Conservation (phyloP, 1,140 invertebrate species). For the Bombus sylvicola region DNA sequence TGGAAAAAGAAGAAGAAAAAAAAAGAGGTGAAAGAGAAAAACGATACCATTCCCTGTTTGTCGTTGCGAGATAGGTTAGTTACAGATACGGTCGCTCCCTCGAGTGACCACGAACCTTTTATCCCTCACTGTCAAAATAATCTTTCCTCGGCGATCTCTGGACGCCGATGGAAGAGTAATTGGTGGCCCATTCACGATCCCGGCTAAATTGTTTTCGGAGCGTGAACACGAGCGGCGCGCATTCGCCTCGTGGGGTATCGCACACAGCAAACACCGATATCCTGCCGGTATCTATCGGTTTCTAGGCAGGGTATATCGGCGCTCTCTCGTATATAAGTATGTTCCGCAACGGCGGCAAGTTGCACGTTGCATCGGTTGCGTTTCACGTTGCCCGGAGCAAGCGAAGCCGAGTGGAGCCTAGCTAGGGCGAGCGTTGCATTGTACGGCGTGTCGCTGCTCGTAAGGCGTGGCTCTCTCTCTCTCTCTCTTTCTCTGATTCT, state of each 20-base stretch:
- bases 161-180: constrained; percentile 13
- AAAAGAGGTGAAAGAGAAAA: neutral
- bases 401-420: neutral
- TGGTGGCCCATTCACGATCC: constrained; percentile 31
- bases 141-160: neutral
- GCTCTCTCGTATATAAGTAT: neutral
- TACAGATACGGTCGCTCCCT: neutral
- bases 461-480: constrained; percentile 37
- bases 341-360: constrained; percentile 24
- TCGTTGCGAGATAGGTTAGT: neutral
- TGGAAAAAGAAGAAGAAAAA: neutral
- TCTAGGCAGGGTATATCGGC: constrained; percentile 8
- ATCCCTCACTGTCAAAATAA: neutral
- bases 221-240: neutral
- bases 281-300: constrained; percentile 12
- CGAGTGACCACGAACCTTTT: neutral
- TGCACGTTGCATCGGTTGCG: constrained; percentile 45
- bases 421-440: constrained; percentile 52
- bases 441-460: constrained; percentile 53
- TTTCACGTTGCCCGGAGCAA: constrained; percentile 38
- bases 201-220: constrained; percentile 40
- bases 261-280: neutral
- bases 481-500: neutral
- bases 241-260: neutral
- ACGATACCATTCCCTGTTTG: neutral